phyloP scores from a whole-genome alignment of 2,113 vertebrate genomes.

The Peromyscus californicus region DNA sequence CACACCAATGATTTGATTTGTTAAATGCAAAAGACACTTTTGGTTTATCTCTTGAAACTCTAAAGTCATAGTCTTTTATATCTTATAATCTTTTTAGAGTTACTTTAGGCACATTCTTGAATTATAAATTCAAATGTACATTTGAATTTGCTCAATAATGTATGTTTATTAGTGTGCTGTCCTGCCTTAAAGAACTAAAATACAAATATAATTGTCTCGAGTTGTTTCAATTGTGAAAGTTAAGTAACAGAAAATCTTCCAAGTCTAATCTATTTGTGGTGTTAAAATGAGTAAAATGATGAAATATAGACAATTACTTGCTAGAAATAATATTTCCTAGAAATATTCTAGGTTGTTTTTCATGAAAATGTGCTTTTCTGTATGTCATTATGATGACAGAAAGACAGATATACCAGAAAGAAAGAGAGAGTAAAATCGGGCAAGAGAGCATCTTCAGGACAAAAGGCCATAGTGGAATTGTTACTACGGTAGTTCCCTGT shows the following conservation, averaged over 20 bases:
- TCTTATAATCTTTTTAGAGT: neutral
- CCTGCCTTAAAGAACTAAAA: neutral
- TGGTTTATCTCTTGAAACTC: constrained; percentile 23
- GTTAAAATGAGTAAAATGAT: constrained; percentile 49
- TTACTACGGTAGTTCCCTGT: neutral
- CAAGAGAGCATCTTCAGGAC: neutral
- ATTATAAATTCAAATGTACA: neutral
- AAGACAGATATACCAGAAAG: neutral
- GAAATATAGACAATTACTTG: neutral
- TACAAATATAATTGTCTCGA: constrained; percentile 27
- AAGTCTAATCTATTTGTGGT: neutral
- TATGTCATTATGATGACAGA: neutral
- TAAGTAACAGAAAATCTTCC: neutral
- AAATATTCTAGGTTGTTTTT: neutral
- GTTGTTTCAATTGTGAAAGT: constrained; percentile 3
- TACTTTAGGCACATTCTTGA: neutral
- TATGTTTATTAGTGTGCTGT: neutral
- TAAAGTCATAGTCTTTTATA: constrained; percentile 11
- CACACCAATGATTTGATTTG: neutral
- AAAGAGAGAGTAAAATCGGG: neutral
- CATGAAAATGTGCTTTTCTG: neutral
- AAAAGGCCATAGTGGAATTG: neutral
- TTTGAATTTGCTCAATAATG: constrained; percentile 31
- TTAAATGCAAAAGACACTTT: neutral
- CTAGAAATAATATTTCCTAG: neutral